Conservation (phyloP, 23 tunicate genomes). For the Diplosoma virens region DNA sequence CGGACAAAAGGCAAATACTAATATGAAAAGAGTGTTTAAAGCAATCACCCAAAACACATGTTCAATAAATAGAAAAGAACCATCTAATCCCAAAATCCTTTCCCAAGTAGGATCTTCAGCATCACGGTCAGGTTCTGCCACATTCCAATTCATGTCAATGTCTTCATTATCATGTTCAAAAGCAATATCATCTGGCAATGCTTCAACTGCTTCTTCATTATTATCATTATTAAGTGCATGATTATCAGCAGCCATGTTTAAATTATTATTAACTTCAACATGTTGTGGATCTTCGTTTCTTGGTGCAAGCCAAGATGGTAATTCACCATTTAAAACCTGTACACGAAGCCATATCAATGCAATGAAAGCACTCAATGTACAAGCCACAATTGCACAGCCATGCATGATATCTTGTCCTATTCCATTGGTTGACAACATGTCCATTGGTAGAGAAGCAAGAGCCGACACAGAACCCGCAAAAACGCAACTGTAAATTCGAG, state of each 20-base stretch:
- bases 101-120: conserved; percentile 83
- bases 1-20: conserved; percentile 88
- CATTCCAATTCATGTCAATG: conserved; percentile 53
- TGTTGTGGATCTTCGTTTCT: neutral
- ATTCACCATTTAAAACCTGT: conserved; percentile 77
- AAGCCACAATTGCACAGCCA: conserved; percentile 73
- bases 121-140: conserved; percentile 50
- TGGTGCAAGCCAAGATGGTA: conserved; percentile 60
- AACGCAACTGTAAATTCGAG: conserved; percentile 61
- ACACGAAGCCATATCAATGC: conserved; percentile 68
- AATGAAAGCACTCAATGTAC: conserved; percentile 69
- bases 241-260: conserved; percentile 6
- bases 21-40: conserved; percentile 73
- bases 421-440: conserved; percentile 56
- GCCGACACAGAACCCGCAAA: conserved; percentile 55
- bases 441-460: conserved; percentile 57
- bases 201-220: conserved; percentile 16
- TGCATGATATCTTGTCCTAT: conserved; percentile 58
- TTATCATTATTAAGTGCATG: neutral
- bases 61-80: conserved; percentile 82
- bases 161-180: conserved; percentile 6
- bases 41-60: conserved; percentile 93
- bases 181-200: neutral
- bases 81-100: conserved; percentile 85
- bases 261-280: conserved; percentile 28